phyloP scores from a whole-genome alignment of 2,113 vertebrate genomes.

The Sus scrofa region T2T-Sscrofa CM000817.6:5778001-5778500 shows the following conservation, averaged over 20 bases:
- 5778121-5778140: background rate
- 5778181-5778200: background rate
- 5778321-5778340: background rate
- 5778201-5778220: background rate
- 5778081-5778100: too few species aligned
- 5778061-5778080: too few species aligned
- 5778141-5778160: background rate
- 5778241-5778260: background rate
- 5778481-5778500: accelerated
- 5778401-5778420: background rate
- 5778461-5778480: background rate
- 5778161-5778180: background rate
- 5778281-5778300: background rate
- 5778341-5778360: background rate
- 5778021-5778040: too few species aligned
- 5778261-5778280: background rate
- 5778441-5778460: background rate
- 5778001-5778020: too few species aligned
- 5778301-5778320: background rate
- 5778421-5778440: background rate
- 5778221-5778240: background rate
- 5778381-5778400: background rate
- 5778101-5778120: too few species aligned
- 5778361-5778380: accelerated
- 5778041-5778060: too few species aligned